A percentile compares a stretch with the other conserved stretches of the same genome.
Evolutionary conservation across 2,888 invertebrate species (phyloP).

Genomic region (Lottia scabra): DNA sequence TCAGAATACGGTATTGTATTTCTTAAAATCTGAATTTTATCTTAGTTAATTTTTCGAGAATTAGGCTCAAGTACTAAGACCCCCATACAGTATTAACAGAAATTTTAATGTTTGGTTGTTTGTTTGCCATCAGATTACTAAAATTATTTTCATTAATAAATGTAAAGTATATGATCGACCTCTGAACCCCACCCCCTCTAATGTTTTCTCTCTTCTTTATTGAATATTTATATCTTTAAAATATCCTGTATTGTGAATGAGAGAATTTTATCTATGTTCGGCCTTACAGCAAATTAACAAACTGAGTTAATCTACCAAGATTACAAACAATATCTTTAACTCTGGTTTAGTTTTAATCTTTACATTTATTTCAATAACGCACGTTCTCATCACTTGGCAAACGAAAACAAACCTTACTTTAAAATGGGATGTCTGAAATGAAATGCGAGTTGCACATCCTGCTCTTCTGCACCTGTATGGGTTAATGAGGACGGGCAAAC

Average conservation of each 20-base stretch:
- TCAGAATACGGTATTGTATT: too few species aligned
- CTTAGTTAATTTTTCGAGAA: too few species aligned
- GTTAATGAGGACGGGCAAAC: too few species aligned
- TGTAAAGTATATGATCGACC: background rate
- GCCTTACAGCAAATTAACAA: constrained; percentile 49
- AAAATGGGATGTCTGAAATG: too few species aligned
- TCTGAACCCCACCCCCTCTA: background rate
- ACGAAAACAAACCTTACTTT: background rate
- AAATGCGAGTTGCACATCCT: too few species aligned
- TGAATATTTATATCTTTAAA: background rate
- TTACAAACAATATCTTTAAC: constrained; percentile 48
- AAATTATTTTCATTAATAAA: constrained; percentile 38
- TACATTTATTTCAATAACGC: background rate
- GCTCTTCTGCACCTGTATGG: too few species aligned
- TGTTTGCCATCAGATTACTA: constrained; percentile 65
- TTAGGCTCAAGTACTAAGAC: too few species aligned
- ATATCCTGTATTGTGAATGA: background rate
- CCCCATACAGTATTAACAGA: background rate
- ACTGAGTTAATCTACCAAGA: constrained; percentile 46
- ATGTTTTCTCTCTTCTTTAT: background rate
- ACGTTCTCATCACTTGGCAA: constrained; percentile 23
- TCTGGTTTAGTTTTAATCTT: constrained; percentile 26
- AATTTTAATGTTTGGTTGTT: background rate
- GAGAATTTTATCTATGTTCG: constrained; percentile 39
- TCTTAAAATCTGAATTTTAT: too few species aligned